Evolutionary conservation across 2,113 vertebrate species (phyloP).

Genomic region (Potamarius usumacintae): DNA sequence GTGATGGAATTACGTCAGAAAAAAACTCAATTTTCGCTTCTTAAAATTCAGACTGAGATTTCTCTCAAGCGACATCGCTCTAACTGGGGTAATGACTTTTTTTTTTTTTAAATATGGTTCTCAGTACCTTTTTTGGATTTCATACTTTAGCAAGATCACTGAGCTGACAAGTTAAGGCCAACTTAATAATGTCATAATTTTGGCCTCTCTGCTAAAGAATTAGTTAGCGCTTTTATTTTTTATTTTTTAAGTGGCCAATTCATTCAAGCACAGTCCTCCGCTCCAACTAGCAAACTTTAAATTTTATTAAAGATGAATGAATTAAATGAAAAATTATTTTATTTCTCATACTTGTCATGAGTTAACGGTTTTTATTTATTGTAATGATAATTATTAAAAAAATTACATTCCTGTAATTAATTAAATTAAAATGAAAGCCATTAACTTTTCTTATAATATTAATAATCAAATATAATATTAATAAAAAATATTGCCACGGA

Average conservation of each 20-base stretch:
- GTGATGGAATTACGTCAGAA: no score
- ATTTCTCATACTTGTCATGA: not conserved
- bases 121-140: no score
- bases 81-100: no score
- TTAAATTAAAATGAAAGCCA: not conserved
- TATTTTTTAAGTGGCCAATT: not conserved
- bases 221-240: no score
- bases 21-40: no score
- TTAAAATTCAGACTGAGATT: no score
- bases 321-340: not conserved
- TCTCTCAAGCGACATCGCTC: no score
- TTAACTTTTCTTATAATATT: not conserved
- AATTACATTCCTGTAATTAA: not conserved
- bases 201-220: no score
- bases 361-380: not conserved
- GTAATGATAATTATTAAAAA: not conserved
- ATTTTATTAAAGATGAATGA: not conserved
- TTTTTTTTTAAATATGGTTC: no score
- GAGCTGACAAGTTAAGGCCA: no score
- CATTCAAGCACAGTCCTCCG: not conserved
- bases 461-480: not conserved
- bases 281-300: not conserved
- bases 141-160: no score
- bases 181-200: no score
- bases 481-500: not conserved